Evolutionary conservation across 2,888 invertebrate genomes (phyloP).

Genomic region (Xestia rhomboidea): DNA sequence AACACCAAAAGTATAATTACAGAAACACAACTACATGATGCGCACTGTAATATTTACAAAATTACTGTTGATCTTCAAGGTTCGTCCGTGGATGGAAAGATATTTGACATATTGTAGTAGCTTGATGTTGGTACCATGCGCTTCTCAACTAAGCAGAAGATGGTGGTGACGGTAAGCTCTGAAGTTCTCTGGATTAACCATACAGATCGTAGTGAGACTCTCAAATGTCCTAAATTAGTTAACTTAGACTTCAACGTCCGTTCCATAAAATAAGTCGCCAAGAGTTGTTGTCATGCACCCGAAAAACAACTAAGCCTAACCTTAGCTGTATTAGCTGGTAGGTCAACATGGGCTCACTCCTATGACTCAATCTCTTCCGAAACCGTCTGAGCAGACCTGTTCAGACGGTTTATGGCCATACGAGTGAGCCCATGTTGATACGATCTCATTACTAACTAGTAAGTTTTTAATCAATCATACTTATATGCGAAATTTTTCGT

Average conservation of each 20-base stretch:
- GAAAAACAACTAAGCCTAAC: too few relatives aligned
- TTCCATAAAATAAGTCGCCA: neutral
- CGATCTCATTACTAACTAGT: neutral
- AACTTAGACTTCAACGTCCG: neutral
- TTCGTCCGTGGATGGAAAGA: too few relatives aligned
- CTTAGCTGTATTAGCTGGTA: too few relatives aligned
- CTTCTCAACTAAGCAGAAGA: neutral
- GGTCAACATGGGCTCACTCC: too few relatives aligned
- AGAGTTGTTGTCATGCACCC: neutral
- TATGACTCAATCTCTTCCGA: too few relatives aligned
- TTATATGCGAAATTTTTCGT: neutral
- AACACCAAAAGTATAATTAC: constrained; percentile 11
- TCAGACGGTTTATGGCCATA: too few relatives aligned
- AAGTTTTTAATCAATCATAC: neutral
- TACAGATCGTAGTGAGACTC: neutral
- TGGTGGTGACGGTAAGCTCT: too few relatives aligned
- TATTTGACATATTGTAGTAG: too few relatives aligned
- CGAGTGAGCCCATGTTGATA: neutral
- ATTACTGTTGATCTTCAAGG: neutral
- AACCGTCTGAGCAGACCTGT: too few relatives aligned
- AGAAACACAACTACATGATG: constrained; percentile 28
- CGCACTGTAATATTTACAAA: neutral
- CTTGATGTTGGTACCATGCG: too few relatives aligned
- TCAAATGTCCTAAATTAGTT: neutral
- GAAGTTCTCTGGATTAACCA: neutral